A percentile compares a stretch with the other conserved stretches of the same genome.
Evolutionary conservation across 2,797 vertebrate genomes (phyloP).

Genomic region (Spondyliosoma cantharus): DNA sequence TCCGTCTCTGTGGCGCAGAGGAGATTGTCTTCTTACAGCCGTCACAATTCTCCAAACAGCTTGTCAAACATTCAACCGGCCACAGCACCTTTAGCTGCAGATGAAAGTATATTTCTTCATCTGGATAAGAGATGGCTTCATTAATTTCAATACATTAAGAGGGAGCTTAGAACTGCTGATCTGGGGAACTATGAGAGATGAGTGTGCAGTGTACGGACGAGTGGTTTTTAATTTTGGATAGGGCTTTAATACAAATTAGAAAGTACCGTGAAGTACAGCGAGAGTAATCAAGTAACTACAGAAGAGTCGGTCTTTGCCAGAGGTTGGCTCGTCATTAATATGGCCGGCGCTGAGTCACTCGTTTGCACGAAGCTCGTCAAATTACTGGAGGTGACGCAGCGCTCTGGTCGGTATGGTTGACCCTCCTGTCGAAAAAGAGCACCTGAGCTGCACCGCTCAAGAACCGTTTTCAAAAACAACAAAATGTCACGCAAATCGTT

Average conservation of each 20-base stretch:
- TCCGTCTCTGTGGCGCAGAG: neutral
- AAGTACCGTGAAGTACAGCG: slow-evolving; percentile 15
- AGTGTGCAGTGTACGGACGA: neutral
- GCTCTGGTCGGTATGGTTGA: neutral
- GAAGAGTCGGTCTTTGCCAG: slow-evolving; percentile 4
- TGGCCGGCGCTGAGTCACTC: slow-evolving; percentile 8
- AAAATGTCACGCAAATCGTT: no score
- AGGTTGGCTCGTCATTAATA: slow-evolving; percentile 15
- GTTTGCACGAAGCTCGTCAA: slow-evolving; percentile 1
- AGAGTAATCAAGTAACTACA: neutral
- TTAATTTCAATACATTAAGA: slow-evolving; percentile 3
- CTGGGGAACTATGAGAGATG: neutral
- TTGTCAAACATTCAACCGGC: neutral
- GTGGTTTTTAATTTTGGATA: neutral
- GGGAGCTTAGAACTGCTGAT: slow-evolving; percentile 7
- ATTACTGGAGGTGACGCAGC: neutral
- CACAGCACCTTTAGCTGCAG: neutral
- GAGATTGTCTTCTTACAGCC: neutral
- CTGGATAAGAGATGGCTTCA: slow-evolving; percentile 1
- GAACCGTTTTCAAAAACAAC: neutral
- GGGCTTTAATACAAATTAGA: slow-evolving; percentile 2
- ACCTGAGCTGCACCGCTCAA: neutral
- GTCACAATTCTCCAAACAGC: neutral
- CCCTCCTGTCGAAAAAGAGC: neutral
- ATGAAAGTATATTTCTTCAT: neutral